Evolutionary conservation across 2,888 invertebrate genomes (phyloP).

Genomic region (Phoenoteleia sp.): DNA sequence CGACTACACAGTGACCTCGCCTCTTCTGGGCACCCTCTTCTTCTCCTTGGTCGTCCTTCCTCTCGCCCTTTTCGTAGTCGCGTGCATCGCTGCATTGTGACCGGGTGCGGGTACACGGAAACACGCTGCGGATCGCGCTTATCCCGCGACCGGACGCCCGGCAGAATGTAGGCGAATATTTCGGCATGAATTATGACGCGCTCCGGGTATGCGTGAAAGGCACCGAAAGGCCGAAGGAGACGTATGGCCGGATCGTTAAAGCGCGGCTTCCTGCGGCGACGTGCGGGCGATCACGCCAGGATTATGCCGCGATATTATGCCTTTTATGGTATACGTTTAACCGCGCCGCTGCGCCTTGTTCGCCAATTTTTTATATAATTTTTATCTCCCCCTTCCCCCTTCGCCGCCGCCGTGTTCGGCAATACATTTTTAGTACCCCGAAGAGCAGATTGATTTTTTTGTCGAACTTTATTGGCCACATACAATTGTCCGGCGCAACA

Average conservation of each 20-base stretch:
- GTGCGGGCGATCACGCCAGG: constrained; percentile 55
- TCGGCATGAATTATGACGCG: constrained; percentile 82
- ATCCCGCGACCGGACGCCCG: constrained; percentile 60
- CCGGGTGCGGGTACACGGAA: constrained; percentile 39
- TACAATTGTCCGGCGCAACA: constrained; percentile 45
- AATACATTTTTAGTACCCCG: constrained; percentile 14
- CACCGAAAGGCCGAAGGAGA: constrained; percentile 63
- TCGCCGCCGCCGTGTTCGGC: not conserved
- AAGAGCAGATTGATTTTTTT: constrained; percentile 14
- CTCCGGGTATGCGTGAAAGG: constrained; percentile 59
- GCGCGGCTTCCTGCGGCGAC: constrained; percentile 67
- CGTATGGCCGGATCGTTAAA: constrained; percentile 69
- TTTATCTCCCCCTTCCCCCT: constrained; percentile 1
- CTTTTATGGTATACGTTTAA: constrained; percentile 44
- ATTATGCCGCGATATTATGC: constrained; percentile 53
- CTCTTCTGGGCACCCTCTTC: constrained; percentile 63
- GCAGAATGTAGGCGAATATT: constrained; percentile 84
- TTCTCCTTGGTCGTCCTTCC: constrained; percentile 47
- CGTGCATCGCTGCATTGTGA: constrained; percentile 76
- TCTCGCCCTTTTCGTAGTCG: constrained; percentile 57
- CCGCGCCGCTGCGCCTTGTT: constrained; percentile 22
- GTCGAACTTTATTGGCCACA: constrained; percentile 27
- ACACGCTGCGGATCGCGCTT: constrained; percentile 46
- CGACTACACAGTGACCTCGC: constrained; percentile 78
- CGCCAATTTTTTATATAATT: not conserved